Evolutionary conservation across 1,140 invertebrate genomes (phyloP).

Genomic region (Bombus cullumanus): DNA sequence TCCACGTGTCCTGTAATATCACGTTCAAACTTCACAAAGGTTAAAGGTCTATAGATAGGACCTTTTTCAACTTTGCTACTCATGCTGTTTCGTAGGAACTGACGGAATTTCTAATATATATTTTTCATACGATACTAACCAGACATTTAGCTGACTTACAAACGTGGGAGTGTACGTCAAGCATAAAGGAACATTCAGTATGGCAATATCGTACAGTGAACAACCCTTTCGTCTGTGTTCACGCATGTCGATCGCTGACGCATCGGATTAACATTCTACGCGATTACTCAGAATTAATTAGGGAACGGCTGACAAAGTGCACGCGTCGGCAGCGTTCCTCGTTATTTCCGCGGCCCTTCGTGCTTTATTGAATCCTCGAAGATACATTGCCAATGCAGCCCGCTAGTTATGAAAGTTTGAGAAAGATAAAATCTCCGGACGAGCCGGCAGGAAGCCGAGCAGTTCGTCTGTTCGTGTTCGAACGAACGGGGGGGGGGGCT

Average conservation of each 20-base stretch:
- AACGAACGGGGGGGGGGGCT: background rate
- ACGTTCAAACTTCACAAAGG: background rate
- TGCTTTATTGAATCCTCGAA: conserved; percentile 43
- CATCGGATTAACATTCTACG: conserved; percentile 5
- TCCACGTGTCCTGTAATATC: background rate
- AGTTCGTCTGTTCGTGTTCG: background rate
- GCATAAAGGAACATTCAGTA: background rate
- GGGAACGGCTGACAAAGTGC: conserved; percentile 39
- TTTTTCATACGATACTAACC: too few species aligned
- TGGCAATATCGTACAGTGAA: background rate
- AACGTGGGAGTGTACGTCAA: background rate
- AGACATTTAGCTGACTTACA: too few species aligned
- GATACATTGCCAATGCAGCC: conserved; percentile 41
- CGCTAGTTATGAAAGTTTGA: conserved; percentile 39
- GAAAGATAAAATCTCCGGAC: conserved; percentile 35
- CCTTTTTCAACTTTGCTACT: too few species aligned
- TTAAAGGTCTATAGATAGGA: too few species aligned
- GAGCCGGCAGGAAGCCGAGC: background rate
- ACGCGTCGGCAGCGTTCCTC: conserved; percentile 26
- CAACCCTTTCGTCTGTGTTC: conserved; percentile 8
- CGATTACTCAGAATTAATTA: conserved; percentile 50
- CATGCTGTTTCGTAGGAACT: too few species aligned
- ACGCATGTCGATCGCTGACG: conserved; percentile 41
- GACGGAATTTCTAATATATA: too few species aligned
- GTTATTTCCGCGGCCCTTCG: conserved; percentile 39